A percentile compares a stretch with the other conserved stretches of the same genome.
Evolutionary conservation across 1,140 invertebrate species (phyloP).

Genomic region (Trachymyrmex septentrionalis): DNA sequence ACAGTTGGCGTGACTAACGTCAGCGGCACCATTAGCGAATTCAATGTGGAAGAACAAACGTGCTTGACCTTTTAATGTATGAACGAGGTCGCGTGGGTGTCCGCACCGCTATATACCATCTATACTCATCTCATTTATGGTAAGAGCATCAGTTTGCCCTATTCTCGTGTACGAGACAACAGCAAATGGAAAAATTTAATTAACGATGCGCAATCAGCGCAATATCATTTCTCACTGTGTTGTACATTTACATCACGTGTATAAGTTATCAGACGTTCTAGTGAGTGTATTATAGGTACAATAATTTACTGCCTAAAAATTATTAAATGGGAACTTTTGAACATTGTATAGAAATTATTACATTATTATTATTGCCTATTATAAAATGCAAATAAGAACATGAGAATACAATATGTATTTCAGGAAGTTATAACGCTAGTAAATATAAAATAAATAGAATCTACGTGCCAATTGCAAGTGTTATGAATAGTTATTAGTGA

Average conservation of each 20-base stretch:
- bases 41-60: conserved; percentile 34
- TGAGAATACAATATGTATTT: not conserved
- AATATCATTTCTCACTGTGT: conserved; percentile 2
- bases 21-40: conserved; percentile 48
- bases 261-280: not conserved
- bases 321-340: not conserved
- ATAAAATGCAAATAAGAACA: not conserved
- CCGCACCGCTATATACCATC: not conserved
- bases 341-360: conserved; percentile 2
- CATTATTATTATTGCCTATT: not conserved
- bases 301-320: not conserved
- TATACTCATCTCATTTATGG: conserved; percentile 51
- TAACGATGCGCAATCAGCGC: not conserved
- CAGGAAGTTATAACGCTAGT: not conserved
- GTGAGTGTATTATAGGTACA: not conserved
- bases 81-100: conserved; percentile 39
- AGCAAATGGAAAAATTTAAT: conserved; percentile 55
- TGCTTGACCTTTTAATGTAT: conserved; percentile 51
- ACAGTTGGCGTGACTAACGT: conserved; percentile 54
- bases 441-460: not conserved
- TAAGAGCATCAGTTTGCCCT: conserved; percentile 43
- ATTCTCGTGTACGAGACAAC: not conserved
- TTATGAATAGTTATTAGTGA: not conserved
- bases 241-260: not conserved
- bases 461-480: not conserved